Percentiles rank a stretch among this genome's conserved stretches.
phyloP scores from a whole-genome alignment of 1,140 invertebrate species.

The Diorhabda sublineata region DNA sequence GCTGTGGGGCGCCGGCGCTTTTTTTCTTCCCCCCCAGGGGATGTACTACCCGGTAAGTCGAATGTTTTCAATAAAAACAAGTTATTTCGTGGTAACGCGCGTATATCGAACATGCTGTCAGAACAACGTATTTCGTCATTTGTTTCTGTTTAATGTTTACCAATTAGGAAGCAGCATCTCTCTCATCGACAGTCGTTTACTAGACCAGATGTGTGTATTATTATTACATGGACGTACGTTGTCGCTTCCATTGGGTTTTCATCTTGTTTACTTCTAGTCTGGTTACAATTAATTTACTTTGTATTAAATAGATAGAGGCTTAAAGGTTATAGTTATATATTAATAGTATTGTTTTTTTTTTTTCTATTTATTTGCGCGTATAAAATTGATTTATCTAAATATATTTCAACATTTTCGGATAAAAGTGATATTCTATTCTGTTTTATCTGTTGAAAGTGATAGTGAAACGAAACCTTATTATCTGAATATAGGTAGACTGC shows the following conservation, averaged over 20 bases:
- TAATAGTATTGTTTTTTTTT: too few relatives aligned
- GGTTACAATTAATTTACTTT: too few relatives aligned
- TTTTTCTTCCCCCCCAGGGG: constrained; percentile 88
- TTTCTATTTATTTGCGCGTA: too few relatives aligned
- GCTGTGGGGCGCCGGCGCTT: constrained; percentile 89
- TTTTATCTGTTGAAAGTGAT: too few relatives aligned
- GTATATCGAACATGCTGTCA: constrained; percentile 6
- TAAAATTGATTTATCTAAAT: too few relatives aligned
- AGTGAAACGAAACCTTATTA: too few relatives aligned
- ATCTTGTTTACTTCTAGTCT: neutral
- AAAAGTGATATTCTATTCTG: too few relatives aligned
- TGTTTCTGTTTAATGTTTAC: constrained; percentile 15
- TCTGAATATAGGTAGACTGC: too few relatives aligned
- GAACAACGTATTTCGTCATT: constrained; percentile 12
- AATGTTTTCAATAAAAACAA: constrained; percentile 7
- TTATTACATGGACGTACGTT: constrained; percentile 7
- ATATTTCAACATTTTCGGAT: too few relatives aligned
- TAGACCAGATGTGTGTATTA: constrained; percentile 13
- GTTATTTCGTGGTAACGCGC: neutral
- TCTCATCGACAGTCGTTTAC: neutral
- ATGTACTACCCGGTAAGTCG: constrained; percentile 88
- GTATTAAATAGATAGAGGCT: too few relatives aligned
- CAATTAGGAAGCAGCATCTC: constrained; percentile 10
- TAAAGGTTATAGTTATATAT: too few relatives aligned
- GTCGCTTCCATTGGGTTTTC: neutral